Conservation (phyloP, 1,140 invertebrate genomes). For the Drosophila pectinifera region DNA sequence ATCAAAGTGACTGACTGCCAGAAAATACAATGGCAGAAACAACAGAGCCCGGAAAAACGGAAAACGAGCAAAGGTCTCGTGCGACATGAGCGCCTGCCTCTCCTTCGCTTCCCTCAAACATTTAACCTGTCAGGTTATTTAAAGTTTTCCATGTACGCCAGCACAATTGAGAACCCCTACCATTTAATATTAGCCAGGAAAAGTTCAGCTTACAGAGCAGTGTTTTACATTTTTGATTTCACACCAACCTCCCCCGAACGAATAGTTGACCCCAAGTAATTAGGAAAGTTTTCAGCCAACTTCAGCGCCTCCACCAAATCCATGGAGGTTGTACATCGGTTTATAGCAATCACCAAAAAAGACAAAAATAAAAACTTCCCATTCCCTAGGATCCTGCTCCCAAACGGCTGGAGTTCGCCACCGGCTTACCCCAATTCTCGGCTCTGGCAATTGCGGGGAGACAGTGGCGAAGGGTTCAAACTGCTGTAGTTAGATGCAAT, state of each 20-base stretch:
- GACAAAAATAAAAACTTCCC: constrained; percentile 36
- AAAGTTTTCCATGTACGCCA: constrained; percentile 24
- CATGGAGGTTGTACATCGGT: constrained; percentile 39
- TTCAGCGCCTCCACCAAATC: constrained; percentile 6
- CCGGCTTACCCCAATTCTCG: constrained; percentile 24
- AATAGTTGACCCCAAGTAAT: constrained; percentile 58
- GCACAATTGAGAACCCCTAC: constrained; percentile 4
- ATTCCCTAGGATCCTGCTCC: constrained; percentile 4
- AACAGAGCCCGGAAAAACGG: constrained; percentile 13
- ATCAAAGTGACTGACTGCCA: constrained; percentile 40
- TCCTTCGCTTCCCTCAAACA: constrained; percentile 1
- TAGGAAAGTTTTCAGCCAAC: constrained; percentile 53
- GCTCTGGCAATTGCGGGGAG: constrained; percentile 24
- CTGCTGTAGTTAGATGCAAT: constrained; percentile 52
- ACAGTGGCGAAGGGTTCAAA: constrained; percentile 42
- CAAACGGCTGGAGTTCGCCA: constrained; percentile 8
- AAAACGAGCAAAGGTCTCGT: constrained; percentile 14
- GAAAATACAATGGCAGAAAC: constrained; percentile 29
- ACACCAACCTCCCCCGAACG: constrained; percentile 22
- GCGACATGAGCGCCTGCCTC: constrained; percentile 23
- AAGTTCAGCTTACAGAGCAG: constrained; percentile 9
- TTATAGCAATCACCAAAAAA: constrained; percentile 18
- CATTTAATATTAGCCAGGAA: constrained; percentile 6
- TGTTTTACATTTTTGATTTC: constrained; percentile 41
- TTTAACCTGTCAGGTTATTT: constrained; percentile 30